These are phyloP conservation scores for Cyanocitta stelleri DNA, from an alignment of 2,113 vertebrate genomes.

Conservation along the genomic window DNA sequence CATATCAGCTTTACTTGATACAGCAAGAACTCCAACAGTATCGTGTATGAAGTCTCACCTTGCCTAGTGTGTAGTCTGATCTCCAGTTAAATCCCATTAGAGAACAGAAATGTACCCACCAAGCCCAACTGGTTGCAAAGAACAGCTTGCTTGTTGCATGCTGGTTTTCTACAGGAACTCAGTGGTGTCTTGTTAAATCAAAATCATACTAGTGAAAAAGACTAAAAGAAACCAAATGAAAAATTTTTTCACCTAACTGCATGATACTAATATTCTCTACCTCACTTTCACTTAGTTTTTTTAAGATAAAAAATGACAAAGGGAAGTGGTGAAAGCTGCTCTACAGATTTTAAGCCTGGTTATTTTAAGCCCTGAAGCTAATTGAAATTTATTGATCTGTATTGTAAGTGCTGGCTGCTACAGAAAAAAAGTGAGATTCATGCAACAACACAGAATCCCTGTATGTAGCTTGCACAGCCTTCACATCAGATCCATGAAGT, in stretches of 20 bases:
- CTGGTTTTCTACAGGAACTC: not conserved
- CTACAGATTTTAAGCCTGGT: not conserved
- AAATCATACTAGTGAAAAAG: not conserved
- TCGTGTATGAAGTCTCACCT: not conserved
- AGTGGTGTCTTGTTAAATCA: not conserved
- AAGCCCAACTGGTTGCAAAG: not conserved
- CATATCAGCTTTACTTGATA: not conserved
- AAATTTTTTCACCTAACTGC: not conserved
- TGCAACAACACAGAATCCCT: not conserved
- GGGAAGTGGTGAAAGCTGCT: not conserved
- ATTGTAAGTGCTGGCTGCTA: not conserved
- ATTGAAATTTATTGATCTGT: conserved; percentile 32
- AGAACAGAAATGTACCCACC: not conserved
- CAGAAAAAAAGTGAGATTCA: not conserved
- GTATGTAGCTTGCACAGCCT: not conserved
- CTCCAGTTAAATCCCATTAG: not conserved
- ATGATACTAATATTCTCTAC: not conserved
- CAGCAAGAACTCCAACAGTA: not conserved
- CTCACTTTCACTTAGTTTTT: not conserved
- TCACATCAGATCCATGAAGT: not conserved
- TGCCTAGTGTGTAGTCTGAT: not conserved
- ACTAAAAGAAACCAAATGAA: not conserved
- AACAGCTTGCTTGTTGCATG: not conserved
- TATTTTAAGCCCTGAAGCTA: conserved; percentile 11
- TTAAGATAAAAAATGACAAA: not conserved